These are phyloP conservation scores for Gymnothorax reevesii DNA, from an alignment of 2,797 vertebrate species.

Conservation along the genomic window DNA sequence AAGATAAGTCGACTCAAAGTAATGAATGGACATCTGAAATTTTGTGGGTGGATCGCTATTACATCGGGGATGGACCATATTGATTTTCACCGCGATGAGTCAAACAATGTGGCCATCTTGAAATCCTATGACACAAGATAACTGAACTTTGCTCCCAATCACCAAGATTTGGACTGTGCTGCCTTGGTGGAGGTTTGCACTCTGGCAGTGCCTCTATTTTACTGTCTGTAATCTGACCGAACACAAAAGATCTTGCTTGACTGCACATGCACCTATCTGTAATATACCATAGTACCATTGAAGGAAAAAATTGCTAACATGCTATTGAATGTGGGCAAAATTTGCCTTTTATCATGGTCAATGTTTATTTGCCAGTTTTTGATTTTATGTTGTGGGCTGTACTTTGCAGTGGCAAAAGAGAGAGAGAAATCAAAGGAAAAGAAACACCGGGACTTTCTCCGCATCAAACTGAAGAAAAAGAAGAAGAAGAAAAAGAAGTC, in stretches of 20 bases:
- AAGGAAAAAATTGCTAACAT: background rate
- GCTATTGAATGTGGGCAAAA: background rate
- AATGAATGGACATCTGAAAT: too few relatives aligned
- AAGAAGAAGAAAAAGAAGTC: slow-evolving; percentile 86
- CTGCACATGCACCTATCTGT: background rate
- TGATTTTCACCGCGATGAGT: too few relatives aligned
- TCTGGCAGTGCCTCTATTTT: background rate
- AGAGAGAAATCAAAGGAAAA: slow-evolving; percentile 75
- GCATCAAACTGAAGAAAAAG: slow-evolving; percentile 89
- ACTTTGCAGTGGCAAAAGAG: slow-evolving; percentile 71
- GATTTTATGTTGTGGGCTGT: background rate
- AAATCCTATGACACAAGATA: too few relatives aligned
- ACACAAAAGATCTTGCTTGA: background rate
- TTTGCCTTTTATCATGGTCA: background rate
- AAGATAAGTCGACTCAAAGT: too few relatives aligned
- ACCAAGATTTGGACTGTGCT: too few relatives aligned
- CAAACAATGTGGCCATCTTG: too few relatives aligned
- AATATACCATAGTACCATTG: background rate
- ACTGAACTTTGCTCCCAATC: too few relatives aligned
- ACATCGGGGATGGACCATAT: too few relatives aligned
- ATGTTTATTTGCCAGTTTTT: background rate
- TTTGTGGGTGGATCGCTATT: too few relatives aligned
- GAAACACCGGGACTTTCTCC: slow-evolving; percentile 83
- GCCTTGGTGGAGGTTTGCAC: too few relatives aligned
- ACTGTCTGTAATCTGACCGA: background rate